phyloP scores from a whole-genome alignment of 2,888 invertebrate species.

The Tortrix viridana region DNA sequence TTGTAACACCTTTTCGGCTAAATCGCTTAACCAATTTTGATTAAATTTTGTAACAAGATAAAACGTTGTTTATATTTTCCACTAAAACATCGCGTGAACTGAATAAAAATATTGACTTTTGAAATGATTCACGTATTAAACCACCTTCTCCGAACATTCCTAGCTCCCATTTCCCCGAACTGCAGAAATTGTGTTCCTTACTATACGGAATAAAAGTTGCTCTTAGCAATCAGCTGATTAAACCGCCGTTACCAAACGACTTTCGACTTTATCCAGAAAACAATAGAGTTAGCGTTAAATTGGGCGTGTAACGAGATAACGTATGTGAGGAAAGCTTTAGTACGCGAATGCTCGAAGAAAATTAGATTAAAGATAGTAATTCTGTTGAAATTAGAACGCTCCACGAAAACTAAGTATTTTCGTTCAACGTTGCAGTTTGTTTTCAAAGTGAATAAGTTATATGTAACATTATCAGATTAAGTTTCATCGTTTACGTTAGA shows the following conservation, averaged over 20 bases:
- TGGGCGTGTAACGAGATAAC: conserved; percentile 23
- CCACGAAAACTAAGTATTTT: conserved; percentile 36
- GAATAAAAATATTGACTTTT: neutral
- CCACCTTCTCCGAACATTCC: conserved; percentile 2
- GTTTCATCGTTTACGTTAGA: too few relatives aligned
- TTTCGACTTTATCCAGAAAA: conserved; percentile 34
- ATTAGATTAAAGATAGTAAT: conserved; percentile 58
- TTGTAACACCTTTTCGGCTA: too few relatives aligned
- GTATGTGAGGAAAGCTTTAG: conserved; percentile 39
- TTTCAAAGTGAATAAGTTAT: conserved; percentile 14
- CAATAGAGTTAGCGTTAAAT: conserved; percentile 44
- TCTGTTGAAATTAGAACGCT: conserved; percentile 50
- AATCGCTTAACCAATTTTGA: too few relatives aligned
- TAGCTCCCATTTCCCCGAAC: conserved; percentile 42
- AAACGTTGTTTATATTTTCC: too few relatives aligned
- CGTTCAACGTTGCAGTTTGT: conserved; percentile 31
- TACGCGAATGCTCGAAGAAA: conserved; percentile 47
- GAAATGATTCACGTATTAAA: neutral
- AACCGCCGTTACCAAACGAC: conserved; percentile 43
- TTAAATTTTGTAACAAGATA: too few relatives aligned
- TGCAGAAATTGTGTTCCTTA: conserved; percentile 66
- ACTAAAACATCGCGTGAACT: too few relatives aligned
- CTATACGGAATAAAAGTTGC: conserved; percentile 67
- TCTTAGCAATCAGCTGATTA: conserved; percentile 60
- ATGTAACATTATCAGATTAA: too few relatives aligned